Percentiles rank a stretch among this genome's conserved stretches.
Evolutionary conservation across 2,888 invertebrate genomes (phyloP).

Genomic region (Limnephilus marmoratus): DNA sequence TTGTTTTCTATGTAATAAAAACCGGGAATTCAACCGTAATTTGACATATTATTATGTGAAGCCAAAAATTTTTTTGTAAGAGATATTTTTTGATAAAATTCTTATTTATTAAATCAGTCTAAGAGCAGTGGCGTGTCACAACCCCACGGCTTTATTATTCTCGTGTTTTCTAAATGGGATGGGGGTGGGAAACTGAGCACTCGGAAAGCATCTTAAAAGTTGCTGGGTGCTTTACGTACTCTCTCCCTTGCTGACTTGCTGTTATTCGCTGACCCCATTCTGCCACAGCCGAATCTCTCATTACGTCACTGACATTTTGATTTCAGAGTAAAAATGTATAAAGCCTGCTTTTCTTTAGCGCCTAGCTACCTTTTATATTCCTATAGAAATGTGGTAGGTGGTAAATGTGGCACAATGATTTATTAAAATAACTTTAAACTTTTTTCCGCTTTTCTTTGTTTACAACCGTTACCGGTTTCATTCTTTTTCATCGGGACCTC

Average conservation of each 20-base stretch:
- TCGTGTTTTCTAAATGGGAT: constrained; percentile 30
- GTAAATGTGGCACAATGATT: no score
- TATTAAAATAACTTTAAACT: no score
- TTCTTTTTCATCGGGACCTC: no score
- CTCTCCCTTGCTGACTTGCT: neutral
- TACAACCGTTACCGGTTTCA: no score
- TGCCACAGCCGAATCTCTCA: neutral
- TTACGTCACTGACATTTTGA: constrained; percentile 6
- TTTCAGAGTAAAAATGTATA: neutral
- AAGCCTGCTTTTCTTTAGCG: neutral
- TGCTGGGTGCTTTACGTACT: constrained; percentile 27
- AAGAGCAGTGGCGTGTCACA: constrained; percentile 33
- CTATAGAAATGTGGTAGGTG: no score
- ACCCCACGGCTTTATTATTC: constrained; percentile 31
- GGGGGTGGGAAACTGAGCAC: constrained; percentile 17
- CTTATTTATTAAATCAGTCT: constrained; percentile 18
- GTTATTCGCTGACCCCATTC: neutral
- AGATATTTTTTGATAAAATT: neutral
- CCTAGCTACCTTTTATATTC: no score
- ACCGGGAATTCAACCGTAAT: neutral
- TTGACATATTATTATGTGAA: neutral
- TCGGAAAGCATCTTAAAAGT: constrained; percentile 24
- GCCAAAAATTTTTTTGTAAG: neutral
- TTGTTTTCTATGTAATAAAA: neutral
- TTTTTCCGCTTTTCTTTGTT: no score